Evolutionary conservation across 2,113 vertebrate species (phyloP).

Genomic region (Brachyhypopomus gauderio): DNA sequence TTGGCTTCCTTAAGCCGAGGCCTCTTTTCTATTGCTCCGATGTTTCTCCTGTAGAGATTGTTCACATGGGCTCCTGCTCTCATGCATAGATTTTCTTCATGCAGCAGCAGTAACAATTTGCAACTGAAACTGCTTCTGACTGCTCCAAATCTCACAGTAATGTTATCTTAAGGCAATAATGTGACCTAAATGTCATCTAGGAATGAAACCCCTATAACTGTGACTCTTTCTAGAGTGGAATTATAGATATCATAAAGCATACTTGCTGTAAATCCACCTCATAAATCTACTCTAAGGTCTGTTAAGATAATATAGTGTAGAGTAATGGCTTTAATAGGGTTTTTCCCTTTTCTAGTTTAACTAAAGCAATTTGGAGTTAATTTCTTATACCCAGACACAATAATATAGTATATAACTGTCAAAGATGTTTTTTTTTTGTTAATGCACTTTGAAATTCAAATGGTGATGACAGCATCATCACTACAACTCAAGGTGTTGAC

Average conservation of each 20-base stretch:
- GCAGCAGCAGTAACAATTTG: not conserved
- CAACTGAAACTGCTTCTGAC: not conserved
- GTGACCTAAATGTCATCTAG: conserved; percentile 12
- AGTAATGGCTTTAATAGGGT: conserved; percentile 12
- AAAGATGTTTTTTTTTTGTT: not conserved
- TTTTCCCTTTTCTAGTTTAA: not conserved
- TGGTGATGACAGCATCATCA: too few relatives aligned
- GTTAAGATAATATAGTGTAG: conserved; percentile 6
- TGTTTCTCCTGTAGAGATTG: not conserved
- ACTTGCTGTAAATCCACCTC: conserved; percentile 8
- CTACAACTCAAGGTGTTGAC: not conserved
- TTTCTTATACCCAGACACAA: not conserved
- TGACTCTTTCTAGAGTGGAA: not conserved
- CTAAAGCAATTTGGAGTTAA: conserved; percentile 5
- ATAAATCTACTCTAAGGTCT: conserved; percentile 17
- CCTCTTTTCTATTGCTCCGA: not conserved
- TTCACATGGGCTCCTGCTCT: not conserved
- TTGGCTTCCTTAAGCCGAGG: not conserved
- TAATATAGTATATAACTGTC: not conserved
- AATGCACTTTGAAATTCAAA: not conserved
- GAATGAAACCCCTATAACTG: not conserved
- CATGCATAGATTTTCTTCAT: too few relatives aligned
- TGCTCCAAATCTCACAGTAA: not conserved
- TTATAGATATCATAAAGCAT: conserved; percentile 14
- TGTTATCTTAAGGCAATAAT: not conserved